Conservation (phyloP, 2,888 invertebrate species). For the Erynnis tages region DNA sequence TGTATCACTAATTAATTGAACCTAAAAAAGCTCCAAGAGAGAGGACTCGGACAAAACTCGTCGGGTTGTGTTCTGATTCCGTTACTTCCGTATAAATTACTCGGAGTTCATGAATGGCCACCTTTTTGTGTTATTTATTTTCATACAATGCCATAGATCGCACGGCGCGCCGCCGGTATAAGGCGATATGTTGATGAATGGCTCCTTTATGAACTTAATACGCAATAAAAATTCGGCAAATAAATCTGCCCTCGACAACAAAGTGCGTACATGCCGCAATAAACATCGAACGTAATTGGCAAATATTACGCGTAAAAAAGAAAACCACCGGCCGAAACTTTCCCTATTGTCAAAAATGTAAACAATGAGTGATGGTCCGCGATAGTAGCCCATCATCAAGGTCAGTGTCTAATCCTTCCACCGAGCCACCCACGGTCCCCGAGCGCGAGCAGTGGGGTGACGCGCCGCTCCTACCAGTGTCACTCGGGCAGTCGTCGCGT, state of each 20-base stretch:
- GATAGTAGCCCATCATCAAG: constrained; percentile 43
- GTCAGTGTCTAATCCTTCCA: constrained; percentile 60
- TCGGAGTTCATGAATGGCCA: constrained; percentile 40
- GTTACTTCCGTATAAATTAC: constrained; percentile 33
- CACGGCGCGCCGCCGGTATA: constrained; percentile 30
- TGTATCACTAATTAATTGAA: constrained; percentile 40
- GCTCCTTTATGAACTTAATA: constrained; percentile 24
- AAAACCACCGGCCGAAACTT: constrained; percentile 27
- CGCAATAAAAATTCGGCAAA: constrained; percentile 20
- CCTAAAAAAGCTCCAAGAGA: constrained; percentile 33
- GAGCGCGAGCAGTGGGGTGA: constrained; percentile 44
- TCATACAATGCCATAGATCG: constrained; percentile 33
- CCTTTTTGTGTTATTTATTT: constrained; percentile 39
- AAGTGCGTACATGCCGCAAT: constrained; percentile 31
- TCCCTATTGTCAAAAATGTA: constrained; percentile 18
- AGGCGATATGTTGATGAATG: constrained; percentile 32
- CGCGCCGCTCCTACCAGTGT: constrained; percentile 42
- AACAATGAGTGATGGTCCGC: constrained; percentile 21
- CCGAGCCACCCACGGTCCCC: constrained; percentile 45
- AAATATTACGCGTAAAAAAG: constrained; percentile 30
- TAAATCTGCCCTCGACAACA: constrained; percentile 27
- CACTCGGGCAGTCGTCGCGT: constrained; percentile 68
- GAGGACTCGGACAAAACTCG: constrained; percentile 35
- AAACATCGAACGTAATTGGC: constrained; percentile 31
- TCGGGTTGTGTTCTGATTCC: constrained; percentile 39